Conservation (phyloP, 2,113 vertebrate genomes). For the Speoplatyrhinus poulsoni region DNA sequence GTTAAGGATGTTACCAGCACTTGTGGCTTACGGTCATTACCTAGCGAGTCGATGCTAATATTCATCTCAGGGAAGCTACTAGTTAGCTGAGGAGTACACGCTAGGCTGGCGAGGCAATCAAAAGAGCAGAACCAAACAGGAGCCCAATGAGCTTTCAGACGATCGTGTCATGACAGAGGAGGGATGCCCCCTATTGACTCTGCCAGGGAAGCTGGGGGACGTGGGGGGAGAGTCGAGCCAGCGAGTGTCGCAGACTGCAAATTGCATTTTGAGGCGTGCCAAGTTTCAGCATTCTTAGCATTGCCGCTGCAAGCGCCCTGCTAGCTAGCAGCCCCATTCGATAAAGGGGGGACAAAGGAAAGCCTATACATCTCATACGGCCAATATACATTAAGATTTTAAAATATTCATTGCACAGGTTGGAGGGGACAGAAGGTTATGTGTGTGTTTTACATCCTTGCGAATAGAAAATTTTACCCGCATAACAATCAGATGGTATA, state of each 20-base stretch:
- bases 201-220: conserved; percentile 88
- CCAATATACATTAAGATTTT: conserved; percentile 87
- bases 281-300: conserved; percentile 77
- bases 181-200: conserved; percentile 99
- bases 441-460: conserved; percentile 84
- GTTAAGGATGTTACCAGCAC: conserved; percentile 55
- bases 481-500: conserved; percentile 83
- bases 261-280: conserved; percentile 84
- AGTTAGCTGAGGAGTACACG: conserved; percentile 67
- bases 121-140: conserved; percentile 82
- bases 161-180: conserved; percentile 99
- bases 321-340: conserved; percentile 74
- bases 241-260: conserved; percentile 85
- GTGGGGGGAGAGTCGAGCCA: conserved; percentile 71
- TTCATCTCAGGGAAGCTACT: conserved; percentile 40
- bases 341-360: conserved; percentile 83
- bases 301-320: conserved; percentile 87
- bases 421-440: conserved; percentile 84
- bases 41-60: conserved; percentile 26
- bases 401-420: conserved; percentile 93
- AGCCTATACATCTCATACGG: conserved; percentile 81
- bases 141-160: conserved; percentile 93
- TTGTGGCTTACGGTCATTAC: conserved; percentile 35
- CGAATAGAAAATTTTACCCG: conserved; percentile 86
- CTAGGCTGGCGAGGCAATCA: conserved; percentile 83